Conservation (phyloP, 1,140 invertebrate genomes). For the Subanguina moxae region DNA sequence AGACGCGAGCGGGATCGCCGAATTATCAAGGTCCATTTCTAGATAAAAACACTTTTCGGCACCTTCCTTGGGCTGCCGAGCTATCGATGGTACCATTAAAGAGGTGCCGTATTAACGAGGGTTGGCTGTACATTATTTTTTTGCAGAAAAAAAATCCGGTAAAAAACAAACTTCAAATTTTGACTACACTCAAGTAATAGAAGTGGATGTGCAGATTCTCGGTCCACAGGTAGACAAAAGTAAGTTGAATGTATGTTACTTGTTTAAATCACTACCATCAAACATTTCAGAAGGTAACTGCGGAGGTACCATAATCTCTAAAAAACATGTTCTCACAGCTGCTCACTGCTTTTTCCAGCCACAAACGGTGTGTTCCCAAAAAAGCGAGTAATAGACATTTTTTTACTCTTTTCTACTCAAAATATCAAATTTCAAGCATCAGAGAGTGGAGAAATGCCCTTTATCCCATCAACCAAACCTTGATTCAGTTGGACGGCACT, state of each 20-base stretch:
- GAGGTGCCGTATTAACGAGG: no score
- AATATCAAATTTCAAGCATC: background rate
- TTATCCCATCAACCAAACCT: background rate
- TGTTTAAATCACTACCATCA: background rate
- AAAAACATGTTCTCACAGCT: background rate
- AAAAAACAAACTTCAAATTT: background rate
- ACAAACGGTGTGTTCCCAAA: background rate
- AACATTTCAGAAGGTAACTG: background rate
- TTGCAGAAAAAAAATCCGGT: no score
- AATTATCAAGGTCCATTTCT: no score
- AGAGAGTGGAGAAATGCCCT: background rate
- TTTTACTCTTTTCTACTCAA: background rate
- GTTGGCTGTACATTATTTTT: no score
- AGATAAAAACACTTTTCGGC: no score
- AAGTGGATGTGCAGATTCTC: conserved; percentile 1
- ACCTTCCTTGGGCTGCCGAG: no score
- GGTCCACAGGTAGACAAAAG: background rate
- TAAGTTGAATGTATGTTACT: background rate
- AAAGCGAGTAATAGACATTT: background rate
- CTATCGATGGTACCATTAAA: no score
- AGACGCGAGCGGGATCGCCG: no score
- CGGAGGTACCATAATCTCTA: background rate
- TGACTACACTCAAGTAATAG: background rate
- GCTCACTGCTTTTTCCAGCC: conserved; percentile 5
- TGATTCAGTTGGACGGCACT: background rate